Conservation (phyloP, 2,113 vertebrate species). For the Eclectus roratus region DNA sequence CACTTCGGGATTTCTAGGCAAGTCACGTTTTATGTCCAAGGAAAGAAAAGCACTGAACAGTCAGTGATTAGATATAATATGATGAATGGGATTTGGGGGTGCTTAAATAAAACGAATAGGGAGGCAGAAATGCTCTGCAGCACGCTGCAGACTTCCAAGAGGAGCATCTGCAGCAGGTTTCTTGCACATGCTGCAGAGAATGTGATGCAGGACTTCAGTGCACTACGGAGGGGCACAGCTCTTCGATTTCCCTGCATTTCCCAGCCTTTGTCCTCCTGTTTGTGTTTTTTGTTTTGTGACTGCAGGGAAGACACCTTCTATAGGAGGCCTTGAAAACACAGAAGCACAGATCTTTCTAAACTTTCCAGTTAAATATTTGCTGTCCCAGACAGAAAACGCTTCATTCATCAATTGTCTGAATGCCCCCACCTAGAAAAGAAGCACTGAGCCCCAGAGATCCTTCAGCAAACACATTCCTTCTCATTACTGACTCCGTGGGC, state of each 20-base stretch:
- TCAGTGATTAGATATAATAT: background rate
- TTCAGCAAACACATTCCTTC: constrained; percentile 75
- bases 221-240: background rate
- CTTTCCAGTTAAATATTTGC: constrained; percentile 55
- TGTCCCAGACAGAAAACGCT: constrained; percentile 1
- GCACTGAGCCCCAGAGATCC: constrained; percentile 69
- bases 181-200: background rate
- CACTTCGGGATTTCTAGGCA: background rate
- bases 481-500: constrained; percentile 51
- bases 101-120: background rate
- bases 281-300: background rate
- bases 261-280: background rate
- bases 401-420: constrained; percentile 41
- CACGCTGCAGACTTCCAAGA: rapidly evolving
- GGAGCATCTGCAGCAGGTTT: background rate
- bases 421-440: constrained; percentile 67
- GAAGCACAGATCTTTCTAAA: constrained; percentile 10
- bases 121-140: background rate
- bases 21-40: background rate
- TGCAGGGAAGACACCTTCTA: background rate
- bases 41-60: background rate
- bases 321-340: background rate
- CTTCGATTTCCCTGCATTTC: background rate
- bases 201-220: rapidly evolving
- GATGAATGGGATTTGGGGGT: background rate